Conservation (phyloP, 1,140 invertebrate species). For the Drosophila bifasciata region DNA sequence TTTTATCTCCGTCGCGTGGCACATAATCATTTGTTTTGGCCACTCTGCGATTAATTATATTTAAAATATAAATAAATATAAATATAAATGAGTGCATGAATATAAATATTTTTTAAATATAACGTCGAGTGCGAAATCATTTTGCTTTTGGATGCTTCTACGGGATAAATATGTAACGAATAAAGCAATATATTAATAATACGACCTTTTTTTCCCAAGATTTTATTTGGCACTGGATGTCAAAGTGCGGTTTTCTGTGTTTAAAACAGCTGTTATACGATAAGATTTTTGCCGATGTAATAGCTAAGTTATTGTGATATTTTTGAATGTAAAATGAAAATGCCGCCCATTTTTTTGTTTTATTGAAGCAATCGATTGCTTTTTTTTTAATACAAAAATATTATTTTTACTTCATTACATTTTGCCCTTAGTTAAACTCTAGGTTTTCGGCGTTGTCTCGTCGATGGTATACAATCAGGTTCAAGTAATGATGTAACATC, state of each 20-base stretch:
- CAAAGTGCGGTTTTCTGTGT: neutral
- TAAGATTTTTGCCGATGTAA: slow-evolving; percentile 1
- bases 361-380: too few relatives aligned
- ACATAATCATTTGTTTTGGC: slow-evolving; percentile 46
- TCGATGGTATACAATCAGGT: too few relatives aligned
- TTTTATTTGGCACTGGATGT: slow-evolving; percentile 4
- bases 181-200: slow-evolving; percentile 43
- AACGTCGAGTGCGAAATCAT: slow-evolving; percentile 11
- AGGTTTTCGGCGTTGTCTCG: too few relatives aligned
- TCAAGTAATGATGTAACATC: too few relatives aligned
- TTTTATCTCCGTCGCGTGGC: slow-evolving; percentile 15
- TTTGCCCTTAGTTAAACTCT: too few relatives aligned
- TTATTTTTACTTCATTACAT: too few relatives aligned
- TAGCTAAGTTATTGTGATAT: too few relatives aligned
- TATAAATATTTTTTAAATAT: slow-evolving; percentile 20
- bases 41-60: slow-evolving; percentile 59
- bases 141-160: neutral
- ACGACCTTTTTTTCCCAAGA: slow-evolving; percentile 6
- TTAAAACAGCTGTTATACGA: too few relatives aligned
- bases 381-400: too few relatives aligned
- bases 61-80: slow-evolving; percentile 49
- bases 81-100: slow-evolving; percentile 29
- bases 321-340: too few relatives aligned
- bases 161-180: slow-evolving; percentile 20
- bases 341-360: too few relatives aligned